phyloP scores from a whole-genome alignment of 35 echinoderm and acorn worm species.

The Ophioderma brevispina region DNA sequence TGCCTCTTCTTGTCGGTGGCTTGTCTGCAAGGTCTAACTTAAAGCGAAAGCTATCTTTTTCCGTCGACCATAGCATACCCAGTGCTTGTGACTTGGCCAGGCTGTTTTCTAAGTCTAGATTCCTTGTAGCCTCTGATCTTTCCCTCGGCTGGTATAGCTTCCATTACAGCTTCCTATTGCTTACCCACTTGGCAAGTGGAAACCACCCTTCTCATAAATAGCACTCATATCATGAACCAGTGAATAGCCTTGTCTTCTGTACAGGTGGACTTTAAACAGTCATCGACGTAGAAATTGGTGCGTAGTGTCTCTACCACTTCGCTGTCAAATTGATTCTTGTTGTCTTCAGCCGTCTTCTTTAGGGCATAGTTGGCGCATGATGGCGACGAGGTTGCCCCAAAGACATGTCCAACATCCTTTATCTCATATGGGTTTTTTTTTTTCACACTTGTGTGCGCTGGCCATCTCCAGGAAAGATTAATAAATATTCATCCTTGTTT shows the following conservation, averaged over 20 bases:
- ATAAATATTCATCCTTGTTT: too few species aligned
- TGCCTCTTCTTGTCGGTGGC: constrained; percentile 37
- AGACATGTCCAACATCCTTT: constrained; percentile 25
- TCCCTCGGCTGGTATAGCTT: constrained; percentile 51
- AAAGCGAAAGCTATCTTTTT: constrained; percentile 27
- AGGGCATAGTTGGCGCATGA: constrained; percentile 47
- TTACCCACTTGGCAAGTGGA: constrained; percentile 76
- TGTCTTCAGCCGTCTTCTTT: constrained; percentile 43
- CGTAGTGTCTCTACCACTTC: constrained; percentile 33
- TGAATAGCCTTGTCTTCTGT: constrained; percentile 51
- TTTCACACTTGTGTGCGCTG: too few species aligned
- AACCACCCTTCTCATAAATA: constrained; percentile 54
- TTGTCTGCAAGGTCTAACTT: constrained; percentile 18
- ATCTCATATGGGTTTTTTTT: too few species aligned
- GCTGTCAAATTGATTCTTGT: background rate
- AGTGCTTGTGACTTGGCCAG: constrained; percentile 59
- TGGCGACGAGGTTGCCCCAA: constrained; percentile 55
- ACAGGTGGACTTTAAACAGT: constrained; percentile 68
- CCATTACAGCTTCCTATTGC: constrained; percentile 55
- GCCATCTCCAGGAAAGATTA: too few species aligned
- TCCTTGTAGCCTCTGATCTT: constrained; percentile 50
- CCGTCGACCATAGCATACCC: constrained; percentile 53
- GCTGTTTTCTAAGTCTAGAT: constrained; percentile 44
- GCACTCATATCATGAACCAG: constrained; percentile 48
- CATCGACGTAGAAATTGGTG: constrained; percentile 77